A percentile compares a stretch with the other conserved stretches of the same genome.
phyloP scores from a whole-genome alignment of 2,797 vertebrate genomes.

The Sus cebifrons region DNA sequence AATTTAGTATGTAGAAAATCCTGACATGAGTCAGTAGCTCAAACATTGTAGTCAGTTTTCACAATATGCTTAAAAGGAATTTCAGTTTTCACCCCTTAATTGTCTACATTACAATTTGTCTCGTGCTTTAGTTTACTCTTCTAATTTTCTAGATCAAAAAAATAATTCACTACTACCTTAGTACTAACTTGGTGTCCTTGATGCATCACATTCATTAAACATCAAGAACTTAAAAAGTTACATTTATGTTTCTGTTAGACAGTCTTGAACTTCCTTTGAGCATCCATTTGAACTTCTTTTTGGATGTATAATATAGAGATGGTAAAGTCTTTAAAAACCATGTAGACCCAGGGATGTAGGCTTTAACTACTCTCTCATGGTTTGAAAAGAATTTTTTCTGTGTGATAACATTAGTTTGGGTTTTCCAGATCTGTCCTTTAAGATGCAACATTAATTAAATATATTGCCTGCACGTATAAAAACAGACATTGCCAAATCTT shows the following conservation, averaged over 20 bases:
- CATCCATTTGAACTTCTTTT: conserved; percentile 2
- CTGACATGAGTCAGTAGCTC: conserved; percentile 39
- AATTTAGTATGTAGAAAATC: conserved; percentile 25
- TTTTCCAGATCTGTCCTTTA: conserved; percentile 41
- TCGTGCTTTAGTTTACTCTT: conserved; percentile 13
- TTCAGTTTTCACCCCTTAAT: background rate
- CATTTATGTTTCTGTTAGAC: background rate
- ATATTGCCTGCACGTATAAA: background rate
- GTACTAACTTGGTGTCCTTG: background rate
- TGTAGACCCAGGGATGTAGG: background rate
- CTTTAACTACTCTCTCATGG: background rate
- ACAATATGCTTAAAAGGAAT: background rate
- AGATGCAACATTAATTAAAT: conserved; percentile 1
- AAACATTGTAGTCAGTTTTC: background rate
- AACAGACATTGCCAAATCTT: background rate
- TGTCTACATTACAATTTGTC: background rate
- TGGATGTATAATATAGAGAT: background rate
- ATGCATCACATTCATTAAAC: background rate
- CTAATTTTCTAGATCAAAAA: conserved; percentile 41
- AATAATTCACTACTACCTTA: background rate
- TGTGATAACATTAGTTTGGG: background rate
- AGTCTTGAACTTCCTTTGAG: background rate
- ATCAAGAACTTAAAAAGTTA: conserved; percentile 38
- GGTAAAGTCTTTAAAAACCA: background rate
- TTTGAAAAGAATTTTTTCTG: conserved; percentile 47